phyloP scores from a whole-genome alignment of 2,888 invertebrate species.

The Reticulitermes lucifugus region DNA sequence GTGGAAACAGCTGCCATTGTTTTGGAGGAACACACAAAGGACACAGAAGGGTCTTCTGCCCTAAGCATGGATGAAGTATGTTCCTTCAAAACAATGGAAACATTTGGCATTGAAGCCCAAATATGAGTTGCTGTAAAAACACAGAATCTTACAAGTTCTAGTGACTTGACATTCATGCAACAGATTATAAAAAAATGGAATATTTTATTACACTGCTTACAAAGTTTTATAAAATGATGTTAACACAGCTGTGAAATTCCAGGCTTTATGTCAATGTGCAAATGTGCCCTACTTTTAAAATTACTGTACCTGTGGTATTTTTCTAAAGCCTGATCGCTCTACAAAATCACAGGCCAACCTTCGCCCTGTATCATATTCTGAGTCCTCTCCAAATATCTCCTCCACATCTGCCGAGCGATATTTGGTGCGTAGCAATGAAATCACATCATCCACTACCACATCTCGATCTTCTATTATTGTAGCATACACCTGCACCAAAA shows the following conservation, averaged over 20 bases:
- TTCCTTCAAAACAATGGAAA: too few relatives aligned
- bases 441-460: constrained; percentile 76
- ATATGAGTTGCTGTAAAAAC: not conserved
- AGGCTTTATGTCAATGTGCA: too few relatives aligned
- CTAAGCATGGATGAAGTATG: too few relatives aligned
- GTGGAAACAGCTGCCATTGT: too few relatives aligned
- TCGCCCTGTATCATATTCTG: constrained; percentile 91
- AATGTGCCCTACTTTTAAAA: not conserved
- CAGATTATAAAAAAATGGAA: too few relatives aligned
- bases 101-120: too few relatives aligned
- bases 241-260: too few relatives aligned
- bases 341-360: constrained; percentile 84
- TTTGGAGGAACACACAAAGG: too few relatives aligned
- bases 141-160: not conserved
- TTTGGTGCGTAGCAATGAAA: constrained; percentile 74
- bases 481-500: constrained; percentile 67
- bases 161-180: too few relatives aligned
- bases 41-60: too few relatives aligned
- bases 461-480: constrained; percentile 65
- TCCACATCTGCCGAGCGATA: constrained; percentile 73
- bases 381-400: constrained; percentile 87
- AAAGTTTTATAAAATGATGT: too few relatives aligned
- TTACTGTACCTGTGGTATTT: constrained; percentile 72
- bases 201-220: too few relatives aligned
- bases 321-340: constrained; percentile 77